Evolutionary conservation across 2,113 vertebrate genomes (phyloP).

Genomic region (Apeltes quadracus): DNA sequence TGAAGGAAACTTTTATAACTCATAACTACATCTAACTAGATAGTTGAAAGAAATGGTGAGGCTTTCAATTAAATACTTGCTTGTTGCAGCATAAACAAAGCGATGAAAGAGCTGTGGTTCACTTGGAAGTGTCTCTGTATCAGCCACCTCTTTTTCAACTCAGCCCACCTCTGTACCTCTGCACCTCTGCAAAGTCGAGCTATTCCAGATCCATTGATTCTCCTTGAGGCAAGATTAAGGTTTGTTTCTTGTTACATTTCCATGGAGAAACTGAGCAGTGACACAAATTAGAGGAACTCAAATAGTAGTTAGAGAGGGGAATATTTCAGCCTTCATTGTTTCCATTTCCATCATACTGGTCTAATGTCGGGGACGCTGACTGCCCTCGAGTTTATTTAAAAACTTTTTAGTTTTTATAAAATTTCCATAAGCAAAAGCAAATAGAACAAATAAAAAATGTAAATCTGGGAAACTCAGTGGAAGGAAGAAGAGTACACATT

Average conservation of each 20-base stretch:
- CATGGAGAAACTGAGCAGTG: constrained; percentile 46
- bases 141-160: constrained; percentile 11
- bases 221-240: constrained; percentile 33
- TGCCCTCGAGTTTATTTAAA: constrained; percentile 13
- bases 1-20: too few species aligned
- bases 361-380: constrained; percentile 42
- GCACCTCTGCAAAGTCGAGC: constrained; percentile 30
- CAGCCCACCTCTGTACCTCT: background rate
- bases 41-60: background rate
- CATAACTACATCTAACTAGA: background rate
- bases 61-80: background rate
- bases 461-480: background rate
- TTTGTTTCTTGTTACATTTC: constrained; percentile 55
- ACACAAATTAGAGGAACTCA: constrained; percentile 50
- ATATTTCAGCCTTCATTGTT: constrained; percentile 36
- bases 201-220: constrained; percentile 37
- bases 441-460: background rate
- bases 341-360: constrained; percentile 27
- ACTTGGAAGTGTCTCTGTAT: background rate
- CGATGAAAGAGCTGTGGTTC: background rate
- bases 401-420: background rate
- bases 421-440: constrained; percentile 15
- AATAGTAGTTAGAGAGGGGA: constrained; percentile 11
- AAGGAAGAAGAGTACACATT: background rate
- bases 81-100: background rate